Base-by-base conservation (phyloP, 2,113 vertebrate genomes). In the Hirundichthys speculiger region DNA sequence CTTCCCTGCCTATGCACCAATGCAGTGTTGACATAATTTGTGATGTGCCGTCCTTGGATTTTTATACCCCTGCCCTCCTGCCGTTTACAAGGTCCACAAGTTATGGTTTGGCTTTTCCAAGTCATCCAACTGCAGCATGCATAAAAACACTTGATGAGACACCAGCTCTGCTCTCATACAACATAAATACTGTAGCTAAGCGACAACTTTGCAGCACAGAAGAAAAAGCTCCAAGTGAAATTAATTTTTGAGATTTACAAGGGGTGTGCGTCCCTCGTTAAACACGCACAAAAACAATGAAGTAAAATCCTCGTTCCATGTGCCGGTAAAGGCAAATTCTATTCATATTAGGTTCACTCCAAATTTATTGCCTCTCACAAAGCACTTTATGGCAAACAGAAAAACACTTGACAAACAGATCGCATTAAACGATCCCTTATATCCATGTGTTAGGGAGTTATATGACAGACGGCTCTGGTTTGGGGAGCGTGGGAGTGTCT, bases 21-120 rank as follows among this genome's bases (percentile, higher is more conserved):
- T 57, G 58, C 54, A 45, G 34, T 47, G 58, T 51, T 86, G 79
- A 78, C 80, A 80, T 85, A 66, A 88, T 85, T 84, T 79, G 57
- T 71, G 69, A 59, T 60, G 51, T 24, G 14, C 66, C 7, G 72
- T 58, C 57, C 65, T 69, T 48, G 38, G 79, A 63, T 66, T 71
- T 87, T 78, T 79, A 83, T 73, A 51, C 51, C 73, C 58, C 47
- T 57, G 56, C 70, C 58, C 53, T 30, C 18, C 12, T 79, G 59
- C 76, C 15, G 45, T 80, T 84, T 80, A 82, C 60, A 58, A 72
- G 60, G 45, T 39, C 66, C 52, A 76, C 64, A 73, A 84, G 76
- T 86, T 84, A 89, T 66, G 58, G 59, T 63, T 16, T 10, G 40
- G 65, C 71, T 82, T 75, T 67, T 41, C 27, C 50, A 57, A 30